These are phyloP conservation scores for Ceryle rudis DNA, from an alignment of 2,797 vertebrate species.

Conservation along the genomic window DNA sequence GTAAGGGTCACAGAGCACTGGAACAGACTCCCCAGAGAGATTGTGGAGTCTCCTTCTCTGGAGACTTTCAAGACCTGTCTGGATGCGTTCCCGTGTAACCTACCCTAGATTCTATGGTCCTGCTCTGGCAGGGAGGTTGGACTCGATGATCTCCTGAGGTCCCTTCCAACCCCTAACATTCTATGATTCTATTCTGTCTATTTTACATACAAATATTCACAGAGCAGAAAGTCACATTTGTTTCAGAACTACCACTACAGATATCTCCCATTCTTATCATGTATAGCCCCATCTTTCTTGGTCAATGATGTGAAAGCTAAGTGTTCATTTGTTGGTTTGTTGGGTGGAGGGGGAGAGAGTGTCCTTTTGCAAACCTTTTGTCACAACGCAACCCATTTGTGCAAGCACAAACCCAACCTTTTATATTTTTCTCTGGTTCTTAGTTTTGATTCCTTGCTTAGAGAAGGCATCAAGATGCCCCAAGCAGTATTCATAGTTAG, in stretches of 20 bases:
- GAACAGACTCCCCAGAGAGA: no score
- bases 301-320: neutral
- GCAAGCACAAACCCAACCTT: neutral
- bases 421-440: neutral
- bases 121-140: no score
- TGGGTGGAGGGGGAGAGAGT: no score
- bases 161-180: no score
- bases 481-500: neutral
- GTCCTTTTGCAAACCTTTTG: neutral
- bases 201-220: slow-evolving; percentile 8
- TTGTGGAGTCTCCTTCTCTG: no score
- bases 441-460: neutral
- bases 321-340: neutral
- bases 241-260: neutral
- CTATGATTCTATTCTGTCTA: neutral
- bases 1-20: no score
- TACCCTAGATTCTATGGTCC: no score
- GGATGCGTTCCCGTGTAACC: no score
- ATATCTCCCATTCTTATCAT: neutral
- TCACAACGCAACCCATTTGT: neutral
- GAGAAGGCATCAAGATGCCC: neutral
- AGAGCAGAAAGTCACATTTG: neutral
- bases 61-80: no score
- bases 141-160: no score
- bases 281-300: neutral